Conservation (phyloP, 2,113 vertebrate species). For the Todiramphus saurophagus region DNA sequence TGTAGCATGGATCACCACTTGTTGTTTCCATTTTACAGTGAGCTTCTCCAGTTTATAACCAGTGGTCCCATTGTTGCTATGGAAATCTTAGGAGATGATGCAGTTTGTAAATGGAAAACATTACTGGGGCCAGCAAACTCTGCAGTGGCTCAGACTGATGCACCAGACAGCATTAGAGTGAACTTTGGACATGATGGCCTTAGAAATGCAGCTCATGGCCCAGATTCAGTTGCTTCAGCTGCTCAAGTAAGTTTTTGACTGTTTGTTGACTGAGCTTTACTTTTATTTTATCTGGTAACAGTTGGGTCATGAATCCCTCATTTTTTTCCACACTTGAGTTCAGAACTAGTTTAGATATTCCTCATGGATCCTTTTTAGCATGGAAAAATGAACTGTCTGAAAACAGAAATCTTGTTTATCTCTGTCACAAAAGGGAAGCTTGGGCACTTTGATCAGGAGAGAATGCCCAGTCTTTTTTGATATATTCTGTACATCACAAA, state of each 20-base stretch:
- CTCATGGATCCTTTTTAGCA: neutral
- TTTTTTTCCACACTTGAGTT: neutral
- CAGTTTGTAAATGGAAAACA: slow-evolving; percentile 84
- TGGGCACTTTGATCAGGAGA: neutral
- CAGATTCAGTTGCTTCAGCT: slow-evolving; percentile 87
- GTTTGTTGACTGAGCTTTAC: neutral
- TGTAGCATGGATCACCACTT: neutral
- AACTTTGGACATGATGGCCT: slow-evolving; percentile 83
- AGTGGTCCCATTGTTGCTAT: slow-evolving; percentile 89
- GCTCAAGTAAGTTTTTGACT: slow-evolving; percentile 83
- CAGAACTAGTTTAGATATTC: neutral
- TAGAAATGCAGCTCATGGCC: slow-evolving; percentile 86
- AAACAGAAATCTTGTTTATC: neutral
- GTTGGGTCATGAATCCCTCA: neutral
- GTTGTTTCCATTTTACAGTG: slow-evolving; percentile 74
- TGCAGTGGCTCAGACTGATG: slow-evolving; percentile 75
- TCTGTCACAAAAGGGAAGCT: neutral
- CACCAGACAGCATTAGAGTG: slow-evolving; percentile 77
- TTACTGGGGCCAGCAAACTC: slow-evolving; percentile 85
- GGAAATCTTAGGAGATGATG: slow-evolving; percentile 92
- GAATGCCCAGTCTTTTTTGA: neutral
- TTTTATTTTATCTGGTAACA: neutral
- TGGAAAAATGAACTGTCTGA: neutral
- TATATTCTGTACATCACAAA: neutral
- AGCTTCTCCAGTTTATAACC: slow-evolving; percentile 86